phyloP scores from a whole-genome alignment of 2,888 invertebrate species.

The Apomyelois bistriatella region DNA sequence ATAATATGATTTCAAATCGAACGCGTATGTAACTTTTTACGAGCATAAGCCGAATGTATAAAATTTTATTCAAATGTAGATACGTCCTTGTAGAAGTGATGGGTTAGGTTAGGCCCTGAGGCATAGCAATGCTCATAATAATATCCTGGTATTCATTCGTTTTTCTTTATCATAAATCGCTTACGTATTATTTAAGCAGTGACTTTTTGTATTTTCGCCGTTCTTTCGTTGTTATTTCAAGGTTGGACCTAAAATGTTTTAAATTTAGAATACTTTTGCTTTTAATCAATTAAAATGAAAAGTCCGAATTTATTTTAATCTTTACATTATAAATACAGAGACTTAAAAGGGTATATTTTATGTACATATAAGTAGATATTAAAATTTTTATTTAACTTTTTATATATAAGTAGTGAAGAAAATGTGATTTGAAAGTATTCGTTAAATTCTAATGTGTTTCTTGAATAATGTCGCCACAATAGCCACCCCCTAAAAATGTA shows the following conservation, averaged over 20 bases:
- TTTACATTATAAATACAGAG: too few relatives aligned
- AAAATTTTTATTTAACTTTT: too few relatives aligned
- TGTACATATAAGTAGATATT: too few relatives aligned
- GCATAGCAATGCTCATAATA: conserved; percentile 16
- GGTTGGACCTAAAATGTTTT: neutral
- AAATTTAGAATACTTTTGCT: neutral
- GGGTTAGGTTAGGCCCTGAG: conserved; percentile 8
- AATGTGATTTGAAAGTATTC: conserved; percentile 2
- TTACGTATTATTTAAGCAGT: conserved; percentile 8
- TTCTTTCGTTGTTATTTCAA: conserved; percentile 1
- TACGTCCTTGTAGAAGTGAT: conserved; percentile 5
- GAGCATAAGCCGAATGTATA: conserved; percentile 48
- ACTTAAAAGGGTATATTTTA: too few relatives aligned
- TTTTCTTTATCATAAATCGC: conserved; percentile 11
- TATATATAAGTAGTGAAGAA: too few relatives aligned
- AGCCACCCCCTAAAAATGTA: conserved; percentile 43
- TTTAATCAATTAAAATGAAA: neutral
- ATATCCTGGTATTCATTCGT: conserved; percentile 14
- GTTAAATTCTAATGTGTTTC: conserved; percentile 4
- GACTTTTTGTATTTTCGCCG: conserved; percentile 2
- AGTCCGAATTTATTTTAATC: too few relatives aligned
- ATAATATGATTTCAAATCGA: conserved; percentile 71
- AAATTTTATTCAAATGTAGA: conserved; percentile 51
- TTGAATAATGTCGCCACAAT: conserved; percentile 16
- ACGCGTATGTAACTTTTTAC: conserved; percentile 58